Evolutionary conservation across 2,113 vertebrate genomes (phyloP).

Genomic region (Stomatorhinus ivindoensis): DNA sequence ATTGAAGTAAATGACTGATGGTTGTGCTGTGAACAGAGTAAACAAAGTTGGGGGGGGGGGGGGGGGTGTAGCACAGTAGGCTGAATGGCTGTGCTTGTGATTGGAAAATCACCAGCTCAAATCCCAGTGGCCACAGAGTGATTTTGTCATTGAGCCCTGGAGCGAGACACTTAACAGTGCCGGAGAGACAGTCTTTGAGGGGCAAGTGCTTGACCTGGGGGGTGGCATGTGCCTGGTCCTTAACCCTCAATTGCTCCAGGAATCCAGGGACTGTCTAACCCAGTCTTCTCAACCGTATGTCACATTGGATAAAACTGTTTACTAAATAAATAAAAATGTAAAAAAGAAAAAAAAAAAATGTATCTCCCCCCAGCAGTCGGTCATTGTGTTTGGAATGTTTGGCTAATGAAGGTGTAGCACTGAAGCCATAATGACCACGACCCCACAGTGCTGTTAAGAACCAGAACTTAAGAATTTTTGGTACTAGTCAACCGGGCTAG

Average conservation of each 20-base stretch:
- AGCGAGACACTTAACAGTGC: neutral
- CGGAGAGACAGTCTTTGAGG: neutral
- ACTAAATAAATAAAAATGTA: neutral
- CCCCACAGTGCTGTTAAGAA: too few relatives aligned
- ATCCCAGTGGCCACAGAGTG: neutral
- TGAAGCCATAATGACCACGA: neutral
- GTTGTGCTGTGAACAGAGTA: neutral
- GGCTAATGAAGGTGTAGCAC: neutral
- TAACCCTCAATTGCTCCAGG: neutral
- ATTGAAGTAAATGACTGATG: neutral
- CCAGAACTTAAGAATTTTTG: too few relatives aligned
- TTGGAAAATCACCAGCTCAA: neutral
- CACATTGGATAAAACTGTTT: neutral
- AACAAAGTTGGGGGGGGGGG: neutral
- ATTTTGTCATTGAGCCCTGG: neutral
- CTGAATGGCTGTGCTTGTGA: neutral
- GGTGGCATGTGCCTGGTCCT: neutral
- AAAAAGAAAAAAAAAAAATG: neutral
- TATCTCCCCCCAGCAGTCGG: neutral
- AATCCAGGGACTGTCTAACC: neutral
- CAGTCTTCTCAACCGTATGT: neutral
- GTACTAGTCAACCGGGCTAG: too few relatives aligned
- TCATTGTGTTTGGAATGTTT: neutral
- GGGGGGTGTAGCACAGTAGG: neutral
- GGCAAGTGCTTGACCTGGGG: neutral